phyloP scores from a whole-genome alignment of 92 coral and sea anemone species.

The Paragorgia papillata region DNA sequence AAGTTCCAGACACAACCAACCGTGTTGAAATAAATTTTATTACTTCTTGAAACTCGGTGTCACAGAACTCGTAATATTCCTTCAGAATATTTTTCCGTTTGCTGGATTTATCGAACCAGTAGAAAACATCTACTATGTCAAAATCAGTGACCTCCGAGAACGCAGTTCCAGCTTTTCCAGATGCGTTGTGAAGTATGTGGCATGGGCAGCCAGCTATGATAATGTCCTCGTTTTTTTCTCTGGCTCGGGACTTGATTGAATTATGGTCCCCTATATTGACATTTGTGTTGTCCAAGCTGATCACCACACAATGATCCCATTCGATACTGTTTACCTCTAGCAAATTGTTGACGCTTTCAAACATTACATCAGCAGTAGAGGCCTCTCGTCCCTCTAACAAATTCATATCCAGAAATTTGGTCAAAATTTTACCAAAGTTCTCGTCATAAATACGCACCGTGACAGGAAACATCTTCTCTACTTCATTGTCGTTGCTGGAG shows the following conservation, averaged over 20 bases:
- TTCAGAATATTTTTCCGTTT: conserved; percentile 54
- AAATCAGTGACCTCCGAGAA: conserved; percentile 56
- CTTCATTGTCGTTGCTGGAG: conserved; percentile 48
- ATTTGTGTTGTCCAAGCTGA: conserved; percentile 67
- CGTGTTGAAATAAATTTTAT: conserved; percentile 41
- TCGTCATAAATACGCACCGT: conserved; percentile 43
- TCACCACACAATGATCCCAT: conserved; percentile 57
- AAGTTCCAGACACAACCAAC: conserved; percentile 55
- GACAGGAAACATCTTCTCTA: conserved; percentile 49
- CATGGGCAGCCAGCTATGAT: conserved; percentile 62
- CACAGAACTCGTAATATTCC: conserved; percentile 59
- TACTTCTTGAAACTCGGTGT: conserved; percentile 40
- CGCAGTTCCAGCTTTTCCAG: conserved; percentile 56
- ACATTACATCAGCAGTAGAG: conserved; percentile 60
- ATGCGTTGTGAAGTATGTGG: conserved; percentile 67
- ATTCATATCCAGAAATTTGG: conserved; percentile 47
- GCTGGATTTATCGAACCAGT: conserved; percentile 63
- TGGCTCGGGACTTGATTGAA: conserved; percentile 58
- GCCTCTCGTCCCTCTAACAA: conserved; percentile 41
- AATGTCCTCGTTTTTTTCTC: conserved; percentile 48
- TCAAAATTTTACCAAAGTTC: conserved; percentile 42
- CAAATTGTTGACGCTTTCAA: conserved; percentile 49
- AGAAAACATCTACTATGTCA: conserved; percentile 56
- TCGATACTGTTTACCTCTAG: conserved; percentile 40
- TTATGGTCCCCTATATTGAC: conserved; percentile 62